Percentiles rank a stretch among this genome's conserved stretches.
phyloP scores from a whole-genome alignment of 2,113 vertebrate genomes.

The Pungitius pungitius region DNA sequence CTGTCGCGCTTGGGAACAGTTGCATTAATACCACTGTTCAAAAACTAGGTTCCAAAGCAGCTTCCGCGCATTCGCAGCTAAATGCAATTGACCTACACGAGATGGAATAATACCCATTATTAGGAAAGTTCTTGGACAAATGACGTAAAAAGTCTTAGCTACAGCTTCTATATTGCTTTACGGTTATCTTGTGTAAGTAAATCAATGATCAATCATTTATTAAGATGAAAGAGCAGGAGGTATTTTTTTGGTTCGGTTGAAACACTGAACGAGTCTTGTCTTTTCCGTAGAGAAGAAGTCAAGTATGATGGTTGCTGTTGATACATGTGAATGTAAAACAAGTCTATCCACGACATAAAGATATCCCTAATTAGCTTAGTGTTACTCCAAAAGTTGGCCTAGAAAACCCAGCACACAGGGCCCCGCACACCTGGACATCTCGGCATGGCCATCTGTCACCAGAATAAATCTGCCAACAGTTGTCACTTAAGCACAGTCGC shows the following conservation, averaged over 20 bases:
- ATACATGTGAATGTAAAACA: not conserved
- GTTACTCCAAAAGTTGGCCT: conserved; percentile 27
- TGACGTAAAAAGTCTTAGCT: not conserved
- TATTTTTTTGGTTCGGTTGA: not conserved
- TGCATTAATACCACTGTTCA: not conserved
- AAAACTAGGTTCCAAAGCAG: not conserved
- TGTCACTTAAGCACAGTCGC: conserved; percentile 25
- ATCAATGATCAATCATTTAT: not conserved
- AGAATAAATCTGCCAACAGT: conserved; percentile 35
- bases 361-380: conserved; percentile 15
- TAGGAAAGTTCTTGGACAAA: not conserved
- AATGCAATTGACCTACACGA: no score
- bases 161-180: not conserved
- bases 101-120: not conserved
- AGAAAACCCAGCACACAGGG: not conserved
- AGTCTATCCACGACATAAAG: conserved; percentile 5
- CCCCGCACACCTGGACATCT: conserved; percentile 47
- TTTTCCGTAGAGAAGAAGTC: no score
- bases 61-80: not conserved
- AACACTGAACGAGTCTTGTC: no score
- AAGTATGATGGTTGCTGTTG: not conserved
- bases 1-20: not conserved
- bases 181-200: not conserved
- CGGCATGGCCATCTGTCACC: conserved; percentile 56
- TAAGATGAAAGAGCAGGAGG: not conserved